A percentile compares a stretch with the other conserved stretches of the same genome.
phyloP scores from a whole-genome alignment of 2,888 invertebrate genomes.

The Tinea trinotella region DNA sequence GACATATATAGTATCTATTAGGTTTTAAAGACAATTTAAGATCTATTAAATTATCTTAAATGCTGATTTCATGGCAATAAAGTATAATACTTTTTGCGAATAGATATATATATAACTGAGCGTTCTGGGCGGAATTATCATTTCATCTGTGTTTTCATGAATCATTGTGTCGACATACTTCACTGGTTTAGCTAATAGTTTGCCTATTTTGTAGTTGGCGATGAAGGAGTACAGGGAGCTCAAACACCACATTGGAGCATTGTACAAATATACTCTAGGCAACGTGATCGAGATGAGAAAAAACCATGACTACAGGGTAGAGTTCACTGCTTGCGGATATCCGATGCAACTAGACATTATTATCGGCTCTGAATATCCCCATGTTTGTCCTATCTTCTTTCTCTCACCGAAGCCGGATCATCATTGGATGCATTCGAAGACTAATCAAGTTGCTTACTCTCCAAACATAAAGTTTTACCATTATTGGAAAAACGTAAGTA shows the following conservation, averaged over 20 bases:
- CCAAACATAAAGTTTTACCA: not conserved
- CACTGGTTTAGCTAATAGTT: not conserved
- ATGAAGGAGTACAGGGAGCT: not conserved
- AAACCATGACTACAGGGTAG: conserved; percentile 1
- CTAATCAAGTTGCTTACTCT: not conserved
- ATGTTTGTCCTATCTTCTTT: not conserved
- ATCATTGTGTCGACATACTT: too few species aligned
- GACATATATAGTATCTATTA: too few species aligned
- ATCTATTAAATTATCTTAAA: too few species aligned
- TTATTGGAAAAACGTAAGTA: not conserved
- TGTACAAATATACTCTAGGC: conserved; percentile 1
- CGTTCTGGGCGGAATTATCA: not conserved
- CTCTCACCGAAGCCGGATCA: not conserved
- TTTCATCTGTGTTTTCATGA: not conserved
- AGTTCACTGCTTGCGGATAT: not conserved
- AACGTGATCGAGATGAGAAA: not conserved
- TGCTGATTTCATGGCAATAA: too few species aligned
- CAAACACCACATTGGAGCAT: not conserved
- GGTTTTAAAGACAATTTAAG: too few species aligned
- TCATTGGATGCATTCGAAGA: not conserved
- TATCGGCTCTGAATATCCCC: not conserved
- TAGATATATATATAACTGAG: not conserved
- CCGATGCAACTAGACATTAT: not conserved
- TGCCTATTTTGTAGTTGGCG: not conserved
- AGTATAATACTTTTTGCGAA: not conserved